phyloP scores from a whole-genome alignment of 2,797 vertebrate species.

The Jordanella pulchra region DNA sequence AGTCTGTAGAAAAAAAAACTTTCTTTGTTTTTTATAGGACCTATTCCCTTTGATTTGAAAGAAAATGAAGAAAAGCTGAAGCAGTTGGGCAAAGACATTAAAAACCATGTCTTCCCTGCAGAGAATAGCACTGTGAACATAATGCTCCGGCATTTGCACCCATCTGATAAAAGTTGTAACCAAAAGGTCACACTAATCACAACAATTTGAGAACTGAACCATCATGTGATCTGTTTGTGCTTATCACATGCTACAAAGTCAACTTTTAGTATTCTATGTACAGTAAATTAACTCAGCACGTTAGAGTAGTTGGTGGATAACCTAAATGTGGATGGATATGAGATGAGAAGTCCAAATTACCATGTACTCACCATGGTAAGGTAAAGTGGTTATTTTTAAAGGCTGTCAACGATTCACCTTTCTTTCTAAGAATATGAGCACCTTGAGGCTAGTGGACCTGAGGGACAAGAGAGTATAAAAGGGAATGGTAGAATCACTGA shows the following conservation, averaged over 20 bases:
- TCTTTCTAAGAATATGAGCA: slow-evolving; percentile 17
- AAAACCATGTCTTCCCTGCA: not conserved
- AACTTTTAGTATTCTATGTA: not conserved
- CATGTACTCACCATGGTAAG: slow-evolving; percentile 22
- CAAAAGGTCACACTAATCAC: slow-evolving; percentile 1
- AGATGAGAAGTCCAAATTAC: slow-evolving; percentile 14
- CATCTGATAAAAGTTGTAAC: not conserved
- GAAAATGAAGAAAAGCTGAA: not conserved
- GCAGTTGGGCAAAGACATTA: not conserved
- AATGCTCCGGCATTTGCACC: not conserved
- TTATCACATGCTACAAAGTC: not conserved
- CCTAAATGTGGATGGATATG: not conserved
- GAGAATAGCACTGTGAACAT: not conserved
- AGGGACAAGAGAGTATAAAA: slow-evolving; percentile 19
- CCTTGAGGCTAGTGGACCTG: slow-evolving; percentile 29
- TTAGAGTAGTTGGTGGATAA: not conserved
- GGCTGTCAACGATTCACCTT: slow-evolving; percentile 51
- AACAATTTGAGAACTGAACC: not conserved
- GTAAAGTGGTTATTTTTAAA: slow-evolving; percentile 29
- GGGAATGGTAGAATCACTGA: slow-evolving; percentile 45
- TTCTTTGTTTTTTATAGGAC: not conserved
- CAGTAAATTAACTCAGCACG: not conserved
- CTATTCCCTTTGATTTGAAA: not conserved
- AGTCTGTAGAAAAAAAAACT: not conserved
- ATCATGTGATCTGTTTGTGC: not conserved